Conservation (phyloP, 2,888 invertebrate genomes). For the Drosophila mulleri region DNA sequence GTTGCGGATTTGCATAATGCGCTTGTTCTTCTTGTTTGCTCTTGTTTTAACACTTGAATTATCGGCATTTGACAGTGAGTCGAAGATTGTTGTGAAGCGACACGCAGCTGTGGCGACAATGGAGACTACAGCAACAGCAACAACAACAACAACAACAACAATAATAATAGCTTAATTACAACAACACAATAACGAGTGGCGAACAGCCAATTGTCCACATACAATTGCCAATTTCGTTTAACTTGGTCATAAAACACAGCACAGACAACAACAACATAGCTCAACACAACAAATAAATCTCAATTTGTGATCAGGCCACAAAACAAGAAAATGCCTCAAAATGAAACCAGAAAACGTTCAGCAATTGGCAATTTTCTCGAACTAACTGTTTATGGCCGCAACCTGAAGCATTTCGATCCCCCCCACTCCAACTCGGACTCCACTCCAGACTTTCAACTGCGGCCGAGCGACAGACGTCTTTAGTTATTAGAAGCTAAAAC, state of each 20-base stretch:
- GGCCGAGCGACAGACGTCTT: conserved; percentile 19
- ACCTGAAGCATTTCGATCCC: conserved; percentile 18
- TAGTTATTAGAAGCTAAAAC: neutral
- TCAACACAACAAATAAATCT: conserved; percentile 56
- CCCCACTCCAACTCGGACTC: neutral
- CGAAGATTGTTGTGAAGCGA: conserved; percentile 34
- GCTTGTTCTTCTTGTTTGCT: conserved; percentile 44
- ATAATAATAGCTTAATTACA: conserved; percentile 74
- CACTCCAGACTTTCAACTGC: conserved; percentile 10
- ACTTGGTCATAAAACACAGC: conserved; percentile 71
- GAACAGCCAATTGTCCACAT: conserved; percentile 69
- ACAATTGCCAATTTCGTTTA: conserved; percentile 76
- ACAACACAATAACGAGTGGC: conserved; percentile 68
- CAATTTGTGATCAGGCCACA: conserved; percentile 60
- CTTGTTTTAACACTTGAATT: conserved; percentile 77
- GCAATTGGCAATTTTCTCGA: conserved; percentile 70
- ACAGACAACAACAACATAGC: conserved; percentile 29
- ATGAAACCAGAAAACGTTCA: conserved; percentile 60
- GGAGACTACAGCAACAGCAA: neutral
- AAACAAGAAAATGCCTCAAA: conserved; percentile 20
- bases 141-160: conserved; percentile 12
- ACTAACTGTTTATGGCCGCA: conserved; percentile 66
- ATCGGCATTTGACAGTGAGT: conserved; percentile 58
- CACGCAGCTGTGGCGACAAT: conserved; percentile 35
- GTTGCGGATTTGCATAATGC: conserved; percentile 75